Evolutionary conservation across 2,888 invertebrate genomes (phyloP).

Genomic region (Cephus nigrinus): DNA sequence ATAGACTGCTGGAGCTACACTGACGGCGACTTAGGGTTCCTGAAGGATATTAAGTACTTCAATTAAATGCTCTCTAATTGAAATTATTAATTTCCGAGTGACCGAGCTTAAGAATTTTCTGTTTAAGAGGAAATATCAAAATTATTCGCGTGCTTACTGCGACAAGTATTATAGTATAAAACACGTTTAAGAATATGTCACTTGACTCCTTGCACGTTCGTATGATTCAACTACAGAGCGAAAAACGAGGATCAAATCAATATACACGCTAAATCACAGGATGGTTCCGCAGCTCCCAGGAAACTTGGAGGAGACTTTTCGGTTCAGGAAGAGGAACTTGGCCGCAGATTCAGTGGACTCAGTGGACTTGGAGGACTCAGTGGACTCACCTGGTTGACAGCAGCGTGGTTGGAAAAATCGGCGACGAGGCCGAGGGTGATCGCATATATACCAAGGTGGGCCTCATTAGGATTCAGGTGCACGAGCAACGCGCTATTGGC

Average conservation of each 20-base stretch:
- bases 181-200: not conserved
- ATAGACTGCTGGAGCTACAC: no score
- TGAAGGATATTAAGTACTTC: not conserved
- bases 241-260: not conserved
- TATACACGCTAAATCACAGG: not conserved
- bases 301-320: not conserved
- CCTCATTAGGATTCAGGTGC: constrained; percentile 64
- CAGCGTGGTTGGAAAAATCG: constrained; percentile 53
- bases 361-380: constrained; percentile 35
- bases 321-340: not conserved
- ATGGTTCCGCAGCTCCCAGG: not conserved
- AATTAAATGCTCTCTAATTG: not conserved
- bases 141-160: not conserved
- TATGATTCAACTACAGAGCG: not conserved
- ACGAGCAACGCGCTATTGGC: constrained; percentile 58
- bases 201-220: no score
- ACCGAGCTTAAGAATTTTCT: no score
- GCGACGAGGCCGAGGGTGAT: constrained; percentile 44
- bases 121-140: not conserved
- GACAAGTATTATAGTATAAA: not conserved
- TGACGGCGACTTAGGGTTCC: not conserved
- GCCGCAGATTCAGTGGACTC: not conserved
- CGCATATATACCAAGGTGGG: constrained; percentile 60
- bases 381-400: constrained; percentile 56
- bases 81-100: no score